These are phyloP conservation scores for Nothura maculosa DNA, from an alignment of 2,797 vertebrate species.

Conservation along the genomic window DNA sequence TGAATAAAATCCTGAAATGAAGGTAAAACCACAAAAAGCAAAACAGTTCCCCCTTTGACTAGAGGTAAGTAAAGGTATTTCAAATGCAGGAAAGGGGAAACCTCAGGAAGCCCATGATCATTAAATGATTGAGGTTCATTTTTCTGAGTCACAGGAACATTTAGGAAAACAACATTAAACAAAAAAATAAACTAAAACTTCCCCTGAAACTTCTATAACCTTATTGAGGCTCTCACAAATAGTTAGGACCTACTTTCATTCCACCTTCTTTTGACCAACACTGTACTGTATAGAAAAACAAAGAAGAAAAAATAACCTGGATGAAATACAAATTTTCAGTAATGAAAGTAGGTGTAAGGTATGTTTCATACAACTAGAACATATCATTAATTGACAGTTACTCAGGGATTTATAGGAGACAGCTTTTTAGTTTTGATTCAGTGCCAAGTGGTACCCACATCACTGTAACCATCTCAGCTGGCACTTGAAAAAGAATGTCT, in stretches of 20 bases:
- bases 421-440: neutral
- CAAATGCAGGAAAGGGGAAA: conserved; percentile 43
- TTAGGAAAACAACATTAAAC: conserved; percentile 66
- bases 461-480: conserved; percentile 11
- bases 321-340: neutral
- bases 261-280: neutral
- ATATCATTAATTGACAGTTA: conserved; percentile 26
- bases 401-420: conserved; percentile 13
- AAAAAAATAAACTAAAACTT: conserved; percentile 70
- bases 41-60: conserved; percentile 61
- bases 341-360: neutral
- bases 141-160: conserved; percentile 47
- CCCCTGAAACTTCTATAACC: conserved; percentile 30
- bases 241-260: conserved; percentile 16
- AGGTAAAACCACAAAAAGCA: conserved; percentile 56
- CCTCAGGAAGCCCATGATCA: conserved; percentile 48
- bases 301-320: neutral
- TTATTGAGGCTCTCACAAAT: conserved; percentile 17
- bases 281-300: neutral
- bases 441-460: neutral
- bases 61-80: conserved; percentile 55
- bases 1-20: conserved; percentile 65
- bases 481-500: neutral
- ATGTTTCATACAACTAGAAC: neutral
- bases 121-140: conserved; percentile 60